phyloP scores from a whole-genome alignment of 2,113 vertebrate species.

The Dipodomys merriami region DNA sequence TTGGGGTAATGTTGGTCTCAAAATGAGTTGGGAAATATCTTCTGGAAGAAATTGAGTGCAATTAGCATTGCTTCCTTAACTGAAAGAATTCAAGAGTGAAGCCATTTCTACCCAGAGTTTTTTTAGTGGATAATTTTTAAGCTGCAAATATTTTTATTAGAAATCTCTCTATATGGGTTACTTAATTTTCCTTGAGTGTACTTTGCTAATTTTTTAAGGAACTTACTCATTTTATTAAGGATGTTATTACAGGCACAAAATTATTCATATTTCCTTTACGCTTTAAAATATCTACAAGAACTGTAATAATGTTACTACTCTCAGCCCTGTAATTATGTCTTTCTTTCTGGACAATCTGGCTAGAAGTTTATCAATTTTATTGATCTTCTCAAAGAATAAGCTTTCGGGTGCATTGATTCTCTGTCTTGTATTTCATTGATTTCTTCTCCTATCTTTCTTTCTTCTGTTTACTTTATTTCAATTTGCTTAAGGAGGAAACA shows the following conservation, averaged over 20 bases:
- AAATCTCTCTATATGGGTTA: neutral
- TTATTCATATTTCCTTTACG: neutral
- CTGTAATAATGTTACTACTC: neutral
- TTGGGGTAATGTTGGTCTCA: neutral
- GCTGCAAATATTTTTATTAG: neutral
- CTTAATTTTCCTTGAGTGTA: neutral
- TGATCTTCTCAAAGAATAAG: neutral
- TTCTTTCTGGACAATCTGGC: neutral
- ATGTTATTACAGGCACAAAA: neutral
- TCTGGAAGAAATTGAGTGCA: neutral
- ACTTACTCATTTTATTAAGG: neutral
- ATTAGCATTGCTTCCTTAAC: neutral
- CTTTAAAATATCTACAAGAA: neutral
- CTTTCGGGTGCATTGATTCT: constrained; percentile 20
- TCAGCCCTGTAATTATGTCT: neutral
- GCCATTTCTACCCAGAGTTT: neutral
- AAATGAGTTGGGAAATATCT: neutral
- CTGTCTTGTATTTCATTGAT: neutral
- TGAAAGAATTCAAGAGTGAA: neutral
- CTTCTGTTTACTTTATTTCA: neutral
- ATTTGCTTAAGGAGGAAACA: neutral
- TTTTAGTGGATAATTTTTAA: constrained; percentile 9
- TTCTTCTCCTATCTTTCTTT: neutral
- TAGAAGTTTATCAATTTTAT: constrained; percentile 31
- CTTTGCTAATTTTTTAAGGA: neutral